A percentile compares a stretch with the other conserved stretches of the same genome.
phyloP scores from a whole-genome alignment of 1,140 invertebrate species.

The Cydia fagiglandana region DNA sequence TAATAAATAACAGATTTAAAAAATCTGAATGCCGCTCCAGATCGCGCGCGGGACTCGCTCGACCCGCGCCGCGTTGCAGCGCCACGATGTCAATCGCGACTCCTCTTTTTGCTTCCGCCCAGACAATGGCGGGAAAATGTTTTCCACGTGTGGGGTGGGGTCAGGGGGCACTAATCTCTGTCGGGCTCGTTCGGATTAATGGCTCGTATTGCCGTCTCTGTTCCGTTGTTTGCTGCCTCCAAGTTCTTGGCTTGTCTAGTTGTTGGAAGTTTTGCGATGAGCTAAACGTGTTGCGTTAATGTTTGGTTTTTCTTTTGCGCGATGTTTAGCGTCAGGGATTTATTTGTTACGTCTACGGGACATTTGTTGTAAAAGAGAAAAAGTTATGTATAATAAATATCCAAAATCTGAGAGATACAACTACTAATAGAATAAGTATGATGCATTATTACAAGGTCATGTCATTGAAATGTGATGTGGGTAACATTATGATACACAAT shows the following conservation, averaged over 20 bases:
- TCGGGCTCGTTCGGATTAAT: slow-evolving; percentile 72
- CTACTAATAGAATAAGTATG: too few relatives aligned
- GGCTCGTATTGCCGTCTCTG: slow-evolving; percentile 70
- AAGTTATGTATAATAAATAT: too few relatives aligned
- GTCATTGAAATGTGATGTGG: too few relatives aligned
- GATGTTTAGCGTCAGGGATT: slow-evolving; percentile 6
- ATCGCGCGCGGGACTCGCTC: not conserved
- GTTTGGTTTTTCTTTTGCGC: slow-evolving; percentile 35
- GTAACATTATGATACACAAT: too few relatives aligned
- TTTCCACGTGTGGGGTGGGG: slow-evolving; percentile 57
- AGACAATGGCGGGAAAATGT: slow-evolving; percentile 72
- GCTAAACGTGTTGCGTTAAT: slow-evolving; percentile 43
- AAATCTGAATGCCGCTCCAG: not conserved
- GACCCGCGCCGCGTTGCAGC: slow-evolving; percentile 27
- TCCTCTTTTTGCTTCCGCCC: slow-evolving; percentile 65
- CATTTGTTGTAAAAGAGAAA: not conserved
- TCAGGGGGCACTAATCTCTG: slow-evolving; percentile 69
- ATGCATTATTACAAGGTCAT: too few relatives aligned
- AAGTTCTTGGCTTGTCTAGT: slow-evolving; percentile 58
- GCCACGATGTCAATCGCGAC: slow-evolving; percentile 64
- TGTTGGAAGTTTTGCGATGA: slow-evolving; percentile 61
- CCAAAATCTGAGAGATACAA: too few relatives aligned
- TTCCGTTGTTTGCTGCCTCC: slow-evolving; percentile 67
- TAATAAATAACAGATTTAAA: too few relatives aligned
- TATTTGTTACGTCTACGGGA: not conserved